Evolutionary conservation across 2,888 invertebrate genomes (phyloP), one percentile per base, ranked within the genome.

Genomic region (Tineola bisselliella): DNA sequence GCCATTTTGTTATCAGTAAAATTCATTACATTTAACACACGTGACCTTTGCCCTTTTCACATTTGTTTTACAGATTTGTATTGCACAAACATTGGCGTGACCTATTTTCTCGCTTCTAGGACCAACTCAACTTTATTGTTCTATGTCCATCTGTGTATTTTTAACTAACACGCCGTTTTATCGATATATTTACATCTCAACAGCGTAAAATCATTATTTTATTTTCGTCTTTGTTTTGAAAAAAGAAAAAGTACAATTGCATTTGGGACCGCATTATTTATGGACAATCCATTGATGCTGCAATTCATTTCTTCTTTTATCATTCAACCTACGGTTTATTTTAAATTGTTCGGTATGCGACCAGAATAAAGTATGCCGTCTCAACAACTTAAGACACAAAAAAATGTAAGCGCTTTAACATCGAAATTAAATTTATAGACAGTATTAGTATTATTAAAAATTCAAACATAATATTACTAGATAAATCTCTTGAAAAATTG

Each of bases 301-400:
- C 48, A 48, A 62, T 59, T 58, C 63, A 63, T 63, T 65, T 65
- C 61, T 56, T 66, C 70, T 69, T 69, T 76, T 72, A 67, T 65
- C 64, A 75, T 73, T 75, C 73, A 63, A 64, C 63, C 66, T 69
- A 69, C 72, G 71, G 69, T 74, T 18, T 69, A 69, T 66, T 65
- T 67, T 71, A 70, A 73, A 73, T 71, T 71, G 72, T 73, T 72
- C 72, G 66, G 63, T 38, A 63, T 63, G 61, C 62, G 63, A 59
- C 64, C 59, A 61, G 61, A 61, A 64, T 62, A 63, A 48, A 6
- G 6, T 10, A 6, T 6, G 4, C 6, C 25, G 25, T 25, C 25
- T 25, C 25, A 25, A 6, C 6, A 25, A 25, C 4, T 25, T 4
- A 6, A 25, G 25, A 25, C n/a, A n/a, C n/a, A n/a, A n/a, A n/a